Evolutionary conservation across 2,797 vertebrate genomes (phyloP).

Genomic region (Anguilla obscura): DNA sequence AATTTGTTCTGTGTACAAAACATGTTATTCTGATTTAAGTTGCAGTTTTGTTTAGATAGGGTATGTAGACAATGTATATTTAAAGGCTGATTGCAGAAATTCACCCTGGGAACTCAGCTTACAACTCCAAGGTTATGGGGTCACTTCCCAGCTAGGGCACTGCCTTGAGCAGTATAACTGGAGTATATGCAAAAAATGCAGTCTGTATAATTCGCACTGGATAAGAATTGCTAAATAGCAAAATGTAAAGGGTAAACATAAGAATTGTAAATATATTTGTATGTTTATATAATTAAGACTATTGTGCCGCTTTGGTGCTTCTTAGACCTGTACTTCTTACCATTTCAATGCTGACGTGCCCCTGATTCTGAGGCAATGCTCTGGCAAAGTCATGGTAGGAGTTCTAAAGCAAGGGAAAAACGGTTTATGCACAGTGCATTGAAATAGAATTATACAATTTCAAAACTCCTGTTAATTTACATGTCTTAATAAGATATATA

Average conservation of each 20-base stretch:
- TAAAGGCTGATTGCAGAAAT: neutral
- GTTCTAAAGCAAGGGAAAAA: conserved; percentile 19
- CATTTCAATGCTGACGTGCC: conserved; percentile 38
- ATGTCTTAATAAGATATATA: neutral
- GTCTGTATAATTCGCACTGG: too few relatives aligned
- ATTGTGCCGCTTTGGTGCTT: neutral
- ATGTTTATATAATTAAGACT: neutral
- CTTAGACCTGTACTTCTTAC: conserved; percentile 1
- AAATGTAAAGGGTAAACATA: neutral
- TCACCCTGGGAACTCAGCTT: neutral
- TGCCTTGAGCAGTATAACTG: too few relatives aligned
- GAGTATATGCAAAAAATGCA: too few relatives aligned
- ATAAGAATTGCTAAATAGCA: neutral
- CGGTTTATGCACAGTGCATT: neutral
- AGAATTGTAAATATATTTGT: neutral
- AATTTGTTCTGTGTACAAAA: neutral
- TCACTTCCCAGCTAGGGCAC: too few relatives aligned
- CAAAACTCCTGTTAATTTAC: neutral
- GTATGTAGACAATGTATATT: neutral
- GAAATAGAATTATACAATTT: neutral
- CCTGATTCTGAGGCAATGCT: conserved; percentile 19
- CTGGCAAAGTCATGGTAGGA: neutral
- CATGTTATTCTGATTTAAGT: neutral
- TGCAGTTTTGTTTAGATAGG: neutral
- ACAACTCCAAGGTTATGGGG: too few relatives aligned